phyloP scores from a whole-genome alignment of 2,888 invertebrate species.

The Latrodectus hesperus region DNA sequence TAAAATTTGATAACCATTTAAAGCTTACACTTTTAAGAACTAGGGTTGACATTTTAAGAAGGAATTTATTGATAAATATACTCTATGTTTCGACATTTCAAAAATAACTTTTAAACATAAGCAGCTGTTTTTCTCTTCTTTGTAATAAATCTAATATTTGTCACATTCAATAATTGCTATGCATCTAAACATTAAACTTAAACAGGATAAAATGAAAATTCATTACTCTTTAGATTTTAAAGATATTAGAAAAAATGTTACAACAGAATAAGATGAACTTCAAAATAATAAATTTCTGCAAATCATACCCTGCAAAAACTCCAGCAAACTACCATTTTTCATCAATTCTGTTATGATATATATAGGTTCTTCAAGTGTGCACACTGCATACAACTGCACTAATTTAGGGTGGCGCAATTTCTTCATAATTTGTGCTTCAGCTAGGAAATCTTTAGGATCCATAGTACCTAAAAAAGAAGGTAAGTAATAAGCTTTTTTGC shows the following conservation, averaged over 20 bases:
- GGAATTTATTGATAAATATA: too few species aligned
- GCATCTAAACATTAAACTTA: too few species aligned
- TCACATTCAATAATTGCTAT: too few species aligned
- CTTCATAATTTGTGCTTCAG: conserved; percentile 99
- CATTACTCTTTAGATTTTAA: neutral
- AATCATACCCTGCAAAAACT: conserved; percentile 83
- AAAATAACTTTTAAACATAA: too few species aligned
- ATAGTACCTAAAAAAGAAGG: conserved; percentile 82
- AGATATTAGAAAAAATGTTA: neutral
- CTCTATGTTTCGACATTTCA: too few species aligned
- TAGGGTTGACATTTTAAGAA: too few species aligned
- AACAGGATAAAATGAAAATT: too few species aligned
- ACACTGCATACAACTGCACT: conserved; percentile 98
- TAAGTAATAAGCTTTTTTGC: too few species aligned
- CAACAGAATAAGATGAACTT: neutral
- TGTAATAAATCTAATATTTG: too few species aligned
- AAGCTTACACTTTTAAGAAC: too few species aligned
- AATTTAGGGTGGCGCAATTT: conserved; percentile 96
- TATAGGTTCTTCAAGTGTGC: conserved; percentile 99
- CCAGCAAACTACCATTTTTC: conserved; percentile 97
- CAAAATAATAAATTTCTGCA: neutral
- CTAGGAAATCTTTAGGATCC: conserved; percentile 99
- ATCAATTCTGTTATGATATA: conserved; percentile 99
- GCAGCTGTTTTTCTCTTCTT: too few species aligned
- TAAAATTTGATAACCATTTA: too few species aligned